These are phyloP conservation scores for Triplophysa rosa DNA, from an alignment of 2,113 vertebrate genomes.

Conservation along the genomic window DNA sequence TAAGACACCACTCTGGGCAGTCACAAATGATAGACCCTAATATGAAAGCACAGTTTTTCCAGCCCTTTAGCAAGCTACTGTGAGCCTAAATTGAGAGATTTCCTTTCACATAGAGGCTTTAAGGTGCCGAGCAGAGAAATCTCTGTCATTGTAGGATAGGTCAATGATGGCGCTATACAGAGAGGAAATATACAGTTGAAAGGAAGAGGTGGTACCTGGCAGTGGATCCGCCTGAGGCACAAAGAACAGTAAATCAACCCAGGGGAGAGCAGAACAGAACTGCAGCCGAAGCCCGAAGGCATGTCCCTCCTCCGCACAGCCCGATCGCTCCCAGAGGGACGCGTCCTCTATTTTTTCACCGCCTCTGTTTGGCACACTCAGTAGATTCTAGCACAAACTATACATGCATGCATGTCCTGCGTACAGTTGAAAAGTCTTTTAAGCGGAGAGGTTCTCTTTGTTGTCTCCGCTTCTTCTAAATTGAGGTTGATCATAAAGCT, in stretches of 20 bases:
- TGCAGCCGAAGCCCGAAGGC: slow-evolving; percentile 38
- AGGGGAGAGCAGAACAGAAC: slow-evolving; percentile 33
- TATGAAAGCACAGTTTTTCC: slow-evolving; percentile 6
- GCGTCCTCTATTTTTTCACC: slow-evolving; percentile 8
- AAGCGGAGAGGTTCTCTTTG: slow-evolving; percentile 3
- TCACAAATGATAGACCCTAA: slow-evolving; percentile 29
- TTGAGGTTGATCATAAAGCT: background rate
- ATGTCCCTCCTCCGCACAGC: slow-evolving; percentile 18
- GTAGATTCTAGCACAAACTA: slow-evolving; percentile 30
- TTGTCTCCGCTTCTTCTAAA: background rate
- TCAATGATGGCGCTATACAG: slow-evolving; percentile 33
- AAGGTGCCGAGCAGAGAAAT: slow-evolving; percentile 43
- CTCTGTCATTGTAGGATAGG: slow-evolving; percentile 45
- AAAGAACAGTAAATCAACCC: slow-evolving; percentile 48
- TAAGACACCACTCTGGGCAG: slow-evolving; percentile 22
- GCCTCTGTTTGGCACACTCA: slow-evolving; percentile 13
- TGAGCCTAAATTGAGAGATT: slow-evolving; percentile 35
- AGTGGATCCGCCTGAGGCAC: slow-evolving; percentile 41
- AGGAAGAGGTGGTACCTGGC: slow-evolving; percentile 40
- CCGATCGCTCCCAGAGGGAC: slow-evolving; percentile 14
- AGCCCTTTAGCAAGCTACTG: slow-evolving; percentile 31
- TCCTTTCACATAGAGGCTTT: slow-evolving; percentile 19
- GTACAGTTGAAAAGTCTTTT: slow-evolving; percentile 3
- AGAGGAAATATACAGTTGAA: slow-evolving; percentile 50
- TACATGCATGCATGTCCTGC: slow-evolving; percentile 12